Evolutionary conservation across 2,888 invertebrate genomes (phyloP).

Genomic region (Chalcosyrphus nemorum): DNA sequence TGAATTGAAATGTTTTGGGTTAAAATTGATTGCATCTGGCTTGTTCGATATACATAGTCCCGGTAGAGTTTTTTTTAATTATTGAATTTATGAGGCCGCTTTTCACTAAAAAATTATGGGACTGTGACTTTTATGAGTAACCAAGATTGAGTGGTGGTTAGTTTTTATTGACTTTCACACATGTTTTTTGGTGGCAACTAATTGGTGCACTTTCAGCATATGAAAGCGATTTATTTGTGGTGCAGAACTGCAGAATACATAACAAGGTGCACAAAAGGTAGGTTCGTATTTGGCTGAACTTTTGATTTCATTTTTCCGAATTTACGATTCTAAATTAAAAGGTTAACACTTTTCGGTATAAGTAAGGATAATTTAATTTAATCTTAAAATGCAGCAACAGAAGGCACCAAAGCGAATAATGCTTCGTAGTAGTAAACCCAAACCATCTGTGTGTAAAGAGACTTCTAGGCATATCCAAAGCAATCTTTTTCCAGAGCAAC

Average conservation of each 20-base stretch:
- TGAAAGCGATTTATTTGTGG: neutral
- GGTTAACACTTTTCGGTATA: too few relatives aligned
- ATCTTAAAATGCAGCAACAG: too few relatives aligned
- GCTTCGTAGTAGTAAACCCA: too few relatives aligned
- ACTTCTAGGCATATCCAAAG: too few relatives aligned
- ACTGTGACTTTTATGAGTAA: neutral
- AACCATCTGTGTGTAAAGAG: too few relatives aligned
- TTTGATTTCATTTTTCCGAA: neutral
- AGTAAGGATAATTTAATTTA: too few relatives aligned
- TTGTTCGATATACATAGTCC: slow-evolving; percentile 21
- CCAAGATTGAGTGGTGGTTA: slow-evolving; percentile 1
- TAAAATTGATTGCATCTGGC: slow-evolving; percentile 31
- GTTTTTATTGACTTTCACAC: slow-evolving; percentile 31
- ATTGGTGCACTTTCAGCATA: neutral
- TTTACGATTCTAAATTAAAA: too few relatives aligned
- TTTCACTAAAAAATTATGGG: neutral
- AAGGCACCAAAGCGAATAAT: too few relatives aligned
- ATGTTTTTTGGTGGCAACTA: neutral
- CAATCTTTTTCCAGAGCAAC: too few relatives aligned
- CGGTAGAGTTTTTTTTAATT: slow-evolving; percentile 13
- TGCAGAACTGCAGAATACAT: neutral
- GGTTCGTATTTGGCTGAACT: neutral
- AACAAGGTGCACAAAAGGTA: too few relatives aligned
- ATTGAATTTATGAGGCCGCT: neutral
- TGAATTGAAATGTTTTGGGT: slow-evolving; percentile 32